Base-by-base conservation (phyloP, 2,113 vertebrate genomes). In the Coturnix japonica region DNA sequence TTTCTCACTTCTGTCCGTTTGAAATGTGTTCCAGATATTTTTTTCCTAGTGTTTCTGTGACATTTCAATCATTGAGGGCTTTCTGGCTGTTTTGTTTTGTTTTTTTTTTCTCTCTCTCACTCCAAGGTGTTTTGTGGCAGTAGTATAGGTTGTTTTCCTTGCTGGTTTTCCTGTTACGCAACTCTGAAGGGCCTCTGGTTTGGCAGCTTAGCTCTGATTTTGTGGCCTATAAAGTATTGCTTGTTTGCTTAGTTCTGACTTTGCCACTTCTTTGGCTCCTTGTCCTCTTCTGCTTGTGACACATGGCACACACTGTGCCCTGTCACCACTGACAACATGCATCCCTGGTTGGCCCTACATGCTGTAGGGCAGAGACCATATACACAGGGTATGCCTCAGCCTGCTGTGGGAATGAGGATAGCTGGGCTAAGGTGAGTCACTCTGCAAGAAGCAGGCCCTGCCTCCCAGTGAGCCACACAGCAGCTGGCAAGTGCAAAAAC, bases 121-220 rank as follows among this genome's bases (percentile, higher is more conserved):
- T 96, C 84, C 91, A 91, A 96, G 44, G 73, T 90, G 41, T 91
- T 91, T 91, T 61, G 56, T 85, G 83, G 92, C 78, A 95, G 90
- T 69, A 86, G 67, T 41, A 80, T 44, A 69, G 59, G 57, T 75
- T 94, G 85, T 94, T 96, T 95, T 95, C 51, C 88, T 97, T 93
- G 53, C 13, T 94, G 76, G 33, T 90, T 96, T 96, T 97, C 91
- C 95, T 96, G 91, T 94, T 91, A 95, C 91, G 87, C 73, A 94
- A 56, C 78, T 78, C 80, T 67, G 51, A 93, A 72, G 39, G 92
- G 81, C 91, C 90, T 95, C 67, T 78, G 81, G 87, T 94, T 91
- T 96, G 94, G 96, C 95, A 96, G 94, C 81, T 59, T 85, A 82
- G 30, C 71, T 28, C 57, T 87, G 73, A 94, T 91, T 92, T 94